Evolutionary conservation across 37 sponge, comb jelly and placozoan species (phyloP), one percentile per base, ranked within the genome.

Genomic region (Theonella swinhoei): DNA sequence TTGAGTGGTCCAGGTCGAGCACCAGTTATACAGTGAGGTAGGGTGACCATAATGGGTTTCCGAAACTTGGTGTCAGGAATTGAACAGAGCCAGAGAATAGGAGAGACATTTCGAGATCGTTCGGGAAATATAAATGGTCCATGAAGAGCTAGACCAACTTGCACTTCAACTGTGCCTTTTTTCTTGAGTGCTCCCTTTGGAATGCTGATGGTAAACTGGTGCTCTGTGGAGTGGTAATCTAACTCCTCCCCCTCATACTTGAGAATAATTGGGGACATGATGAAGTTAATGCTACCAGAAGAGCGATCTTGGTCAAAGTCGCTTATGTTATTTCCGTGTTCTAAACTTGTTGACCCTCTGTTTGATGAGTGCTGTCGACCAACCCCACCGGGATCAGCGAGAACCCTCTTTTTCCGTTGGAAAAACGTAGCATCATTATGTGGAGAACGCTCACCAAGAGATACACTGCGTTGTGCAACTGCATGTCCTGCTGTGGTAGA

Each of bases 101-200:
- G 83, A 62, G 84, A 84, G 0, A 84, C 69, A 20, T 28, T 64
- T 14, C 37, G 22, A 14, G 31, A 36, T 5, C 29, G 37, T 42
- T 64, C 47, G 4, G 68, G 76, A 24, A 76, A 54, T 4, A 22
- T 33, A 42, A 84, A 84, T 28, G 76, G 76, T n/a, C 84, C 84
- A 2, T 84, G 76, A 17, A 84, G 33, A 31, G 67, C 28, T 20
- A 84, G 42, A 31, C 76, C 76, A 22, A 84, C 36, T 31, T 84
- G 84, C 42, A 84, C 17, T 24, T 76, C 76, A 3, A 75, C 76
- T 19, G 60, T 1, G 22, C 8, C 34, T 67, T 65, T 24, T 28
- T 65, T 84, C 59, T 84, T 84, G 43, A 84, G 62, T 36, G 76
- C 76, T 35, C 84, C 84, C 29, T 75, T 74, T 28, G 76, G 75